phyloP scores from a whole-genome alignment of 2,113 vertebrate species.

The Sarotherodon lohbergeri region DNA sequence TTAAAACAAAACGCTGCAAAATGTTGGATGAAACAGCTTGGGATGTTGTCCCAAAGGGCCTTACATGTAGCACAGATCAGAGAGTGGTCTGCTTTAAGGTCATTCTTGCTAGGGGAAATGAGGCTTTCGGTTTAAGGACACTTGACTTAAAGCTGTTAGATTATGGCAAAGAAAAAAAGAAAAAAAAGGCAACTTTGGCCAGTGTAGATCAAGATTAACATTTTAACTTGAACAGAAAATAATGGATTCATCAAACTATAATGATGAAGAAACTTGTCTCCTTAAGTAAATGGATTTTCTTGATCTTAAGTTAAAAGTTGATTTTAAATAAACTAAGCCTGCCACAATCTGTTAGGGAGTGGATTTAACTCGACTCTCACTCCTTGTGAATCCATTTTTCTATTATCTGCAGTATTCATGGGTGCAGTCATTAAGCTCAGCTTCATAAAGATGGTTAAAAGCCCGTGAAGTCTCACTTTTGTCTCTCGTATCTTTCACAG shows the following conservation, averaged over 20 bases:
- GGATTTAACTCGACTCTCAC: neutral
- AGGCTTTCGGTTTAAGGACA: neutral
- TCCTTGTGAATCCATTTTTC: neutral
- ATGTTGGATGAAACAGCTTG: neutral
- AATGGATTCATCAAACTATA: neutral
- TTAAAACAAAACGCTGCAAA: neutral
- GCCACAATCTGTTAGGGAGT: neutral
- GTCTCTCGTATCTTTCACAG: constrained; percentile 60
- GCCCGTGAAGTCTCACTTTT: neutral
- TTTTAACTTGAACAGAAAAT: neutral
- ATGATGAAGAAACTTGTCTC: neutral
- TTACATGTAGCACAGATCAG: neutral
- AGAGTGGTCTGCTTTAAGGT: neutral
- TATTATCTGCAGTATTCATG: neutral
- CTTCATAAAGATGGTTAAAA: neutral
- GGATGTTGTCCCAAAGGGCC: neutral
- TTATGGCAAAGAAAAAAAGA: neutral
- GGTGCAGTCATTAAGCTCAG: neutral
- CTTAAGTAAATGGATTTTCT: neutral
- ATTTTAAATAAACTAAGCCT: neutral
- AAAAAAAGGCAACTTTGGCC: neutral
- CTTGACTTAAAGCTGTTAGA: neutral
- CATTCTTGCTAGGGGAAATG: neutral
- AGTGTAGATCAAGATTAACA: neutral
- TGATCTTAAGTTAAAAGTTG: neutral